Evolutionary conservation across 1,140 invertebrate genomes (phyloP).

Genomic region (Drosophila ohnishii): DNA sequence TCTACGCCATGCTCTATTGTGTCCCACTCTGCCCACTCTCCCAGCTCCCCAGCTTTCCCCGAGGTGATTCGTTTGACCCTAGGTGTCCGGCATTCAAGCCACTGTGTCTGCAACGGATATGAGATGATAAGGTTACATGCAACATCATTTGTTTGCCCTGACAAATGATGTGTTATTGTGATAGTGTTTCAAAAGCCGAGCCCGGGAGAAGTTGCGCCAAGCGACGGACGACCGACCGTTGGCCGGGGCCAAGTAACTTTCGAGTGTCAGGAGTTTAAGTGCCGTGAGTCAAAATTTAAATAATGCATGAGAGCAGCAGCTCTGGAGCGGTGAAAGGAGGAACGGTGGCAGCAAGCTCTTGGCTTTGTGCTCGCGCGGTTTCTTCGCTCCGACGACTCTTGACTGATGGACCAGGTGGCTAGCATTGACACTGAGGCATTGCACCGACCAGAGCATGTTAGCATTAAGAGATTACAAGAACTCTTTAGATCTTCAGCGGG

Average conservation of each 20-base stretch:
- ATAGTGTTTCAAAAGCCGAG: conserved; percentile 58
- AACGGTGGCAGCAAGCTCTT: not conserved
- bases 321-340: not conserved
- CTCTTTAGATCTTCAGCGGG: not conserved
- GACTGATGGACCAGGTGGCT: conserved; percentile 2
- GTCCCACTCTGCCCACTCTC: not conserved
- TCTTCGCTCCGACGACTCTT: conserved; percentile 1
- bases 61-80: conserved; percentile 57
- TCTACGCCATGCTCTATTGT: conserved; percentile 39
- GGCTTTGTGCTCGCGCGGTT: conserved; percentile 17
- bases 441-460: conserved; percentile 3
- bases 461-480: conserved; percentile 1
- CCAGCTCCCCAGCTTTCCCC: conserved; percentile 40
- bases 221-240: not conserved
- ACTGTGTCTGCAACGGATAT: conserved; percentile 71
- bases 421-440: conserved; percentile 21
- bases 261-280: conserved; percentile 68
- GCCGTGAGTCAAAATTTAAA: conserved; percentile 69
- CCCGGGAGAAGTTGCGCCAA: not conserved
- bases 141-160: conserved; percentile 79
- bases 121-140: conserved; percentile 81
- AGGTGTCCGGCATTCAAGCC: conserved; percentile 33
- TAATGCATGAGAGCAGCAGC: conserved; percentile 53
- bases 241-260: conserved; percentile 62
- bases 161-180: conserved; percentile 81